A percentile compares a stretch with the other conserved stretches of the same genome.
Evolutionary conservation across 1,140 invertebrate genomes (phyloP).

Genomic region (Drosophila sulfurigaster): DNA sequence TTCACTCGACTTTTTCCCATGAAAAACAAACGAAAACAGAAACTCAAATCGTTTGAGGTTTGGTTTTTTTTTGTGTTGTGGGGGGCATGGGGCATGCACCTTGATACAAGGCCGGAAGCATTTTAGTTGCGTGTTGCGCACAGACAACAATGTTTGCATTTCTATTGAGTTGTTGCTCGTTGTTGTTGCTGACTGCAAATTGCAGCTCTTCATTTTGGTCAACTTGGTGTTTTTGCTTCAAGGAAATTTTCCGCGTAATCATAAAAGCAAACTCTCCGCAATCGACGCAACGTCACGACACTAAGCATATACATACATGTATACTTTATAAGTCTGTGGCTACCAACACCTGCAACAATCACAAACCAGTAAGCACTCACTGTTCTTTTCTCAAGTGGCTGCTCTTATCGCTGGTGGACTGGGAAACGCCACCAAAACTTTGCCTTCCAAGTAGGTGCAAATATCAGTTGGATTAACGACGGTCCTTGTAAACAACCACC

Average conservation of each 20-base stretch:
- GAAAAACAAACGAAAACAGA: slow-evolving; percentile 35
- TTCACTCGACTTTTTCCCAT: slow-evolving; percentile 55
- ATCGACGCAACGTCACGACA: slow-evolving; percentile 17
- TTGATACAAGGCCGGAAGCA: slow-evolving; percentile 41
- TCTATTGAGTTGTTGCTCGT: slow-evolving; percentile 14
- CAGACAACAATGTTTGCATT: slow-evolving; percentile 74
- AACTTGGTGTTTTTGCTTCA: not conserved
- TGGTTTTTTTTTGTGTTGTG: slow-evolving; percentile 1
- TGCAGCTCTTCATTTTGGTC: slow-evolving; percentile 28
- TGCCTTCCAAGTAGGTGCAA: slow-evolving; percentile 15
- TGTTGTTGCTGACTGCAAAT: slow-evolving; percentile 34
- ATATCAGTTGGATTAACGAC: slow-evolving; percentile 14
- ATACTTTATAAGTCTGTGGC: no score
- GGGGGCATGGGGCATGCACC: slow-evolving; percentile 14
- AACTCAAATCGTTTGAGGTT: slow-evolving; percentile 18
- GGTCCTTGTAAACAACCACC: slow-evolving; percentile 14
- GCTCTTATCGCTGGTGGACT: slow-evolving; percentile 26
- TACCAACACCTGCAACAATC: not conserved
- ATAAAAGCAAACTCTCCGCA: slow-evolving; percentile 22
- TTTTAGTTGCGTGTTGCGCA: slow-evolving; percentile 54
- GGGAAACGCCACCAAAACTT: not conserved
- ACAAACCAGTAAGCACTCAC: no score
- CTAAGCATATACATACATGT: no score
- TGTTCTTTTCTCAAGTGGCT: slow-evolving; percentile 20
- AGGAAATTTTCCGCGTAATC: slow-evolving; percentile 44